Evolutionary conservation across 2,888 invertebrate species (phyloP), one percentile per base, ranked within the genome.

Genomic region (Drosophila nr. fundita): DNA sequence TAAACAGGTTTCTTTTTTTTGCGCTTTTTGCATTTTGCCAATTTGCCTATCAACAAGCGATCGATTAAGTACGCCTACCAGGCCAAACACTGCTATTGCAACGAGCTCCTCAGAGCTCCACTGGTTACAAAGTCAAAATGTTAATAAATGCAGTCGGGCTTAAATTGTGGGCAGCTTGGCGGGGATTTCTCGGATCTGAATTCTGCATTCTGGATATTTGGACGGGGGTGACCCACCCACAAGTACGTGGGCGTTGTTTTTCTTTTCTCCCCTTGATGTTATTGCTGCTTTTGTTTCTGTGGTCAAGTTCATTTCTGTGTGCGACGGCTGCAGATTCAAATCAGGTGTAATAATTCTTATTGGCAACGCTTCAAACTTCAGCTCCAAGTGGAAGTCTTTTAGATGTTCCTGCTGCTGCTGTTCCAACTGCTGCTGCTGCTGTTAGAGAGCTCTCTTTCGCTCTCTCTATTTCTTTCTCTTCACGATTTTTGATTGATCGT

Each of bases 281-380:
- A 7, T 27, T 54, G 54, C 24, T 36, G 24, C 42, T 21, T 42
- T 45, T 45, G 24, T 24, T 45, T 21, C 24, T 72, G 68, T 91
- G 92, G 92, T 91, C 92, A 92, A 92, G 91, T 92, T 91, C 91
- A 92, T 90, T 89, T 82, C 67, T 58, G 70, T 60, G 40, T 72
- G 71, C 75, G 71, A 69, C 73, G 73, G 78, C 91, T 90, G 87
- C 91, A 90, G 92, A 92, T 92, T 90, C 90, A 91, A 92, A 93
- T 93, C 93, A 93, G 92, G 92, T 93, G 93, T 92, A 93, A 93
- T 92, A 93, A 92, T 92, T 93, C 92, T 92, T 92, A 92, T 92
- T 91, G 84, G 91, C 90, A 90, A 90, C 91, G 90, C 82, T 91
- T 87, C 86, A 80, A 79, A 79, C 72, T 78, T 77, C 52, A 69